These are phyloP conservation scores for Clepsis dumicolana DNA, from an alignment of 2,888 invertebrate genomes.

Conservation along the genomic window DNA sequence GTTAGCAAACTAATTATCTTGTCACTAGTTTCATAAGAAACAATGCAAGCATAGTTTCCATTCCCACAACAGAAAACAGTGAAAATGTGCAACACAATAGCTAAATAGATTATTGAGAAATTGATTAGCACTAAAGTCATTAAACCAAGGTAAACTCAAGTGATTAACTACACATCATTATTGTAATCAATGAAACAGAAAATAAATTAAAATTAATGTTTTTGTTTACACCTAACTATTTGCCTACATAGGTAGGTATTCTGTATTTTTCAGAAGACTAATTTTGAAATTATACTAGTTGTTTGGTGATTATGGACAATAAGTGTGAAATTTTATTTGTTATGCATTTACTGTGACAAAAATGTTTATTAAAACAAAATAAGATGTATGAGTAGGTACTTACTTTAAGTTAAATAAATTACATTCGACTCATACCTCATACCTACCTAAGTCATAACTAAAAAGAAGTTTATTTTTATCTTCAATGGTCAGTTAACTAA, in stretches of 20 bases:
- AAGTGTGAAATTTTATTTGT: too few species aligned
- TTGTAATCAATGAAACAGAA: background rate
- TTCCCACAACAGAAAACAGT: slow-evolving; percentile 60
- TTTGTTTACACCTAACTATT: background rate
- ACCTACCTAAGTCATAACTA: too few species aligned
- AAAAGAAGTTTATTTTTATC: background rate
- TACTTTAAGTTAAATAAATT: too few species aligned
- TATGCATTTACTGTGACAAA: too few species aligned
- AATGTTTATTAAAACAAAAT: too few species aligned
- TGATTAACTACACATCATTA: background rate
- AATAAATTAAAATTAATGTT: background rate
- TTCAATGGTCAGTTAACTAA: background rate
- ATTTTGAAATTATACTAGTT: too few species aligned
- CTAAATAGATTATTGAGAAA: slow-evolving; percentile 43
- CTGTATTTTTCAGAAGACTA: background rate
- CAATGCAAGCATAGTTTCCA: slow-evolving; percentile 56
- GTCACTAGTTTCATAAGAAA: slow-evolving; percentile 39
- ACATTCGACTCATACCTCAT: too few species aligned
- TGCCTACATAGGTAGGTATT: background rate
- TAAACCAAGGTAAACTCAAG: background rate
- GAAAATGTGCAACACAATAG: slow-evolving; percentile 45
- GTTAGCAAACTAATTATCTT: slow-evolving; percentile 16
- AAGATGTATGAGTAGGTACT: too few species aligned
- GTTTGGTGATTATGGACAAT: too few species aligned
- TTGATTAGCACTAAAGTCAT: background rate